Evolutionary conservation across 2,888 invertebrate genomes (phyloP), one percentile per base, ranked within the genome.

Genomic region (Tetrapedia diversipes): DNA sequence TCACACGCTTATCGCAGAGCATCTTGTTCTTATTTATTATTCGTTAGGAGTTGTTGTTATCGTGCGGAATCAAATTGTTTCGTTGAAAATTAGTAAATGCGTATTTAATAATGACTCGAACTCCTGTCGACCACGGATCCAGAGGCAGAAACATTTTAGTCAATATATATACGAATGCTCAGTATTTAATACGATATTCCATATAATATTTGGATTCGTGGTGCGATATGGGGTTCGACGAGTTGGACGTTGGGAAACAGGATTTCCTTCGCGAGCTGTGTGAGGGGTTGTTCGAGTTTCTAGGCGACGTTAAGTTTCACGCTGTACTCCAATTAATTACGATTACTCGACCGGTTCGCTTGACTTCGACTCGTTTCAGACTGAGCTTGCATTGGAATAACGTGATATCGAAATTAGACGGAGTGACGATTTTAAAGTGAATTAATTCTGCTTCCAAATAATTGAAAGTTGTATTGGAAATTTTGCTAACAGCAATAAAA

Each of bases 141-240:
- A 47, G 24, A 59, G 27, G 59, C 61, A 60, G 59, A 57, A 64
- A 77, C 66, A 63, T 57, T 80, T 75, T 71, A 80, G 80, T 80
- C 80, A 72, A 80, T 77, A 76, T 43, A 53, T 56, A 47, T 65
- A 64, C 66, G 72, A 80, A 51, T 75, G 76, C 66, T 64, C 70
- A 75, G 67, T 72, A 78, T 56, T 79, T 78, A 59, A 79, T 79
- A 78, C 32, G 54, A 72, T 78, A 67, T 67, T 56, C 63, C 59
- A 78, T 64, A 71, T 60, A 77, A 64, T 69, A 73, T 61, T 56
- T 39, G 11, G 65, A 65, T 57, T 72, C 43, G 78, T 51, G 32
- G 53, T 53, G 10, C n/a, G 67, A 51, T 22, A 41, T 27, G 63
- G 34, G 19, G 34, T 41, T 61, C 63, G 47, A 34, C 45, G 34